A percentile compares a stretch with the other conserved stretches of the same genome.
Evolutionary conservation across 2,797 vertebrate genomes (phyloP).

Genomic region (Momotus momota): DNA sequence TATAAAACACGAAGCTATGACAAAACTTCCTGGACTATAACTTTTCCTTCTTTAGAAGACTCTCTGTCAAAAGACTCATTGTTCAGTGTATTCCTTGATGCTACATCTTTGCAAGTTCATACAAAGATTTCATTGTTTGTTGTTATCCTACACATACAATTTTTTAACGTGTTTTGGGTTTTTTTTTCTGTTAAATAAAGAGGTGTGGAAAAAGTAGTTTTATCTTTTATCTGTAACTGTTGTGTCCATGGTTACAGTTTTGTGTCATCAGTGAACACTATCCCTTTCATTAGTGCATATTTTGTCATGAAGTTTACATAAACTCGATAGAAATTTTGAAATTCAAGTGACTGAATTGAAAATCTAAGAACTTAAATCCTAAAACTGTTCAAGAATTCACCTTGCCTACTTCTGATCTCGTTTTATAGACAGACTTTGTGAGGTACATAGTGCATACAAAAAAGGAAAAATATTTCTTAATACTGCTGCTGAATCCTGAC

Average conservation of each 20-base stretch:
- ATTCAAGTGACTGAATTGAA: neutral
- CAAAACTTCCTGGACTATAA: neutral
- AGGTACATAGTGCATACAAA: neutral
- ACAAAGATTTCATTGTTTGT: neutral
- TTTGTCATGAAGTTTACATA: neutral
- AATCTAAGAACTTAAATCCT: neutral
- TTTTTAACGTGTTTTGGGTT: neutral
- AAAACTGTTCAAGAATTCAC: neutral
- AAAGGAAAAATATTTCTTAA: neutral
- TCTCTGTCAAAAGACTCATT: accelerated
- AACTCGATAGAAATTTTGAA: neutral
- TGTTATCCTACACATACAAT: neutral
- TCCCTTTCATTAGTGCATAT: neutral
- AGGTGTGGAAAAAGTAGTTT: accelerated
- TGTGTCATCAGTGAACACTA: neutral
- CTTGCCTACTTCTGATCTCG: neutral
- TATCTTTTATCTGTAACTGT: neutral
- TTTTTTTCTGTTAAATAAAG: neutral
- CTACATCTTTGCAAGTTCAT: neutral
- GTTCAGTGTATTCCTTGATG: neutral
- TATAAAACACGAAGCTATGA: neutral
- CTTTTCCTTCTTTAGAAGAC: neutral
- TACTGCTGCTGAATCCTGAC: neutral
- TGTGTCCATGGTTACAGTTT: neutral
- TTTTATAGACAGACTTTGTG: neutral